Percentiles rank a stretch among this genome's conserved stretches.
These are phyloP conservation scores for Cossypha polioptera DNA, from an alignment of 2,797 vertebrate genomes.

Conservation along the genomic window DNA sequence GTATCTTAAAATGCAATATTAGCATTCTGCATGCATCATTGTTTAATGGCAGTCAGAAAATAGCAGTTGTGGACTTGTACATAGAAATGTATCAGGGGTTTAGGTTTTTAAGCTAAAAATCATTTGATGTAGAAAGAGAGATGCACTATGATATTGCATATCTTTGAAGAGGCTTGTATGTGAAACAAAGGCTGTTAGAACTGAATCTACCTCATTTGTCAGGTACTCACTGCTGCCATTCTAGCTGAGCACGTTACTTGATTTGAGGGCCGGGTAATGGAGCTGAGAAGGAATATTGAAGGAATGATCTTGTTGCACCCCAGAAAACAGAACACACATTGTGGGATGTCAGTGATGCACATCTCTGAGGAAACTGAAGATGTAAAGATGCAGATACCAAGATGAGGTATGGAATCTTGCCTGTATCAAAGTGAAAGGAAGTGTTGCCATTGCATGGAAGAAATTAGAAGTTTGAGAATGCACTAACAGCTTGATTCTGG, in stretches of 20 bases:
- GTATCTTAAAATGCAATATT: background rate
- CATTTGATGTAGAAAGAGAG: background rate
- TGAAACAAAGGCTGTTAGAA: background rate
- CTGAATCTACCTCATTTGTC: background rate
- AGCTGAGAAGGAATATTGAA: conserved; percentile 20
- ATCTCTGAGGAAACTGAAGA: conserved; percentile 35
- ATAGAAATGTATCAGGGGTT: background rate
- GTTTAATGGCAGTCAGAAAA: background rate
- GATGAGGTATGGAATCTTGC: conserved; percentile 24
- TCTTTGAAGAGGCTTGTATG: background rate
- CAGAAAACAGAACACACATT: conserved; percentile 27
- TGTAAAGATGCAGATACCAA: conserved; percentile 21
- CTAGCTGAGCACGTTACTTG: background rate
- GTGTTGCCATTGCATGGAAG: background rate
- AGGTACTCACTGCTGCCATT: background rate
- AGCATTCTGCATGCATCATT: background rate
- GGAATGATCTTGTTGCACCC: background rate
- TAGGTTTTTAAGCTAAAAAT: background rate
- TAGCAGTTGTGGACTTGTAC: background rate
- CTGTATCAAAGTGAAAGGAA: background rate
- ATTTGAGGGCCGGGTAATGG: background rate
- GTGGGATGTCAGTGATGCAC: background rate
- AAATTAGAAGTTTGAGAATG: background rate
- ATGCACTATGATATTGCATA: background rate
- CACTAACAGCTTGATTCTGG: conserved; percentile 8